Conservation (phyloP, 2,113 vertebrate genomes). For the Pterophyllum scalare region DNA sequence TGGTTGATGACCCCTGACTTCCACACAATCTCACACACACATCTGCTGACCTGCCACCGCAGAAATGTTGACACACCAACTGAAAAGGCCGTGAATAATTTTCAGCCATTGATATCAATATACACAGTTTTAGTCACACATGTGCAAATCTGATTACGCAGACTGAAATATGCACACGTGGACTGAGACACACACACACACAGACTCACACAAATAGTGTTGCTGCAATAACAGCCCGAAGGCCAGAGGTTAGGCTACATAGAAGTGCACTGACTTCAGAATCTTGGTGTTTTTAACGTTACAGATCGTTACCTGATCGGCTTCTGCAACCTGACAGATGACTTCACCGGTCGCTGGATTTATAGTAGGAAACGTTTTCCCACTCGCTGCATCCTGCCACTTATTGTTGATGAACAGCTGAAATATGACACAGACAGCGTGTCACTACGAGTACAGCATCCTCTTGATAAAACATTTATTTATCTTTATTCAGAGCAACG, state of each 20-base stretch:
- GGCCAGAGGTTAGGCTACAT: neutral
- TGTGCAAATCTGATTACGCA: neutral
- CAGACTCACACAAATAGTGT: fast-evolving
- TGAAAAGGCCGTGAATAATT: neutral
- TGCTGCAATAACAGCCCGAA: neutral
- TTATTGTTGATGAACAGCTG: constrained; percentile 97
- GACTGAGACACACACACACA: neutral
- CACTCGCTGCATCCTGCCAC: constrained; percentile 90
- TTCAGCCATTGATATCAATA: no score
- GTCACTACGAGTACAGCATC: neutral
- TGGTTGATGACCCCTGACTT: neutral
- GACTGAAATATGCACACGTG: no score
- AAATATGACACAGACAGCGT: constrained; percentile 3
- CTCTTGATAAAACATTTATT: neutral
- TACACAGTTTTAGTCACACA: neutral
- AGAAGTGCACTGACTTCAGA: neutral
- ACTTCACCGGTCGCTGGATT: constrained; percentile 92
- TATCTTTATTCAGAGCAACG: no score
- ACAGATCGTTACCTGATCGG: constrained; percentile 82
- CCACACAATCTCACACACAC: no score
- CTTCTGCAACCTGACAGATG: constrained; percentile 95
- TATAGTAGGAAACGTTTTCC: constrained; percentile 90
- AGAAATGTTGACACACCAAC: neutral
- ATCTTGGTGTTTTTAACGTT: neutral
- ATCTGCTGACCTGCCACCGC: neutral